Base-by-base conservation (phyloP, 2,888 invertebrate genomes). In the Strigamia transsilvanica region DNA sequence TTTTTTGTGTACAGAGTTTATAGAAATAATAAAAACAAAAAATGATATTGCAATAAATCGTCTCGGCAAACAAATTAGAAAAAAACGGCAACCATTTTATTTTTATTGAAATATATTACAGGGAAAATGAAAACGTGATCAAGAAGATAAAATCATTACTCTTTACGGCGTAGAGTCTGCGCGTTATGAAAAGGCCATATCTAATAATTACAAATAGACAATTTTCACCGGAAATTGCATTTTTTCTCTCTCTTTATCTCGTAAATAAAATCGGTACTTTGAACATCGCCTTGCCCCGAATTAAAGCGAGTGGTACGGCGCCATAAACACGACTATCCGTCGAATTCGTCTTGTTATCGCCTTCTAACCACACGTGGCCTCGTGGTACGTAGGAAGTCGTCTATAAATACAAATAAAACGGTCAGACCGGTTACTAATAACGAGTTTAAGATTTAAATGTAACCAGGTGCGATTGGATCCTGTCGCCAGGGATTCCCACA, bases 331-430 rank as follows among this genome's bases (percentile, higher is more conserved):
- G 91, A 1, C 97, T 97, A 89, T 98, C 98, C 0, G 93, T 91
- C 10, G 97, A 97, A 88, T 96, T 95, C 81, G 88, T 88, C 13
- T 90, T 90, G 88, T 98, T 98, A 87, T 98, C 97, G 21, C 98
- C 97, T 89, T 96, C 94, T 83, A 97, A 88, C 97, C 97, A 97
- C 0, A 97, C 93, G 88, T 95, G 94, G 1, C 96, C 96, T 85
- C 90, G 89, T 0, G 96, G 96, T 66, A 96, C 93, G 87, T 92
- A 89, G 61, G 34, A 56, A 42, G 32, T 78, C 13, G 41, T 38
- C 23, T 18, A 21, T 21, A 78, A 42, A 78, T 13, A 78, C 13
- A n/a, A 13, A 15, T 27, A 41, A 21, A 56, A 23, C 34, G 18
- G 15, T 79, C 18, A 80, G 34, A 82, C 38, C 38, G 21, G 27